Evolutionary conservation across 2,113 vertebrate species (phyloP).

Genomic region (Malurus alboscapulatus): DNA sequence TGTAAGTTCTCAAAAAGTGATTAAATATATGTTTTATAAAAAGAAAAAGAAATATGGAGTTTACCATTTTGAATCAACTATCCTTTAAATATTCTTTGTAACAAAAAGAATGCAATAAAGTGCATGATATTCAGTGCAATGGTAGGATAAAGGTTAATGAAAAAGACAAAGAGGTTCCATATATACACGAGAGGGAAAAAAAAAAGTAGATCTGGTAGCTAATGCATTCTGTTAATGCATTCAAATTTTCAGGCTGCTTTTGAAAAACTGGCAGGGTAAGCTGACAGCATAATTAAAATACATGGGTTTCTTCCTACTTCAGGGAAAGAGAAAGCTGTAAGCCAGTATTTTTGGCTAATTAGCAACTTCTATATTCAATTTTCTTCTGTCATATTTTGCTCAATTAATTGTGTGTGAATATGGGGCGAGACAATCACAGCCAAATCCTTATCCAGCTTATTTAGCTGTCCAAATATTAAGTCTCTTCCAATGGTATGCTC

Average conservation of each 20-base stretch:
- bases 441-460: neutral
- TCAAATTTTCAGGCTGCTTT: neutral
- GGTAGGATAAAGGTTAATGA: neutral
- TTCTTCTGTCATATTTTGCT: neutral
- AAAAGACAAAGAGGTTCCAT: neutral
- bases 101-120: neutral
- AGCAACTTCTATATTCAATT: neutral
- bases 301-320: neutral
- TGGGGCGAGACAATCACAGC: neutral
- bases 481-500: neutral
- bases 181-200: neutral
- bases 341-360: neutral
- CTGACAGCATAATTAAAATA: neutral
- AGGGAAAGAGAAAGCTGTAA: neutral
- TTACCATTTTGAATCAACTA: neutral
- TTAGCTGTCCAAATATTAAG: neutral
- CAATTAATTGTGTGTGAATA: neutral
- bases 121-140: neutral
- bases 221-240: neutral
- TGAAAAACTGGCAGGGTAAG: neutral
- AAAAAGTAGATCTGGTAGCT: neutral
- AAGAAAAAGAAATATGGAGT: neutral
- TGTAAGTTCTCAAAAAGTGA: neutral
- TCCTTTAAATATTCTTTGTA: neutral
- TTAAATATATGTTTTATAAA: neutral